Percentiles rank a stretch among this genome's conserved stretches.
These are phyloP conservation scores for Lacerta viridis DNA, from an alignment of 2,797 vertebrate genomes.

Conservation along the genomic window DNA sequence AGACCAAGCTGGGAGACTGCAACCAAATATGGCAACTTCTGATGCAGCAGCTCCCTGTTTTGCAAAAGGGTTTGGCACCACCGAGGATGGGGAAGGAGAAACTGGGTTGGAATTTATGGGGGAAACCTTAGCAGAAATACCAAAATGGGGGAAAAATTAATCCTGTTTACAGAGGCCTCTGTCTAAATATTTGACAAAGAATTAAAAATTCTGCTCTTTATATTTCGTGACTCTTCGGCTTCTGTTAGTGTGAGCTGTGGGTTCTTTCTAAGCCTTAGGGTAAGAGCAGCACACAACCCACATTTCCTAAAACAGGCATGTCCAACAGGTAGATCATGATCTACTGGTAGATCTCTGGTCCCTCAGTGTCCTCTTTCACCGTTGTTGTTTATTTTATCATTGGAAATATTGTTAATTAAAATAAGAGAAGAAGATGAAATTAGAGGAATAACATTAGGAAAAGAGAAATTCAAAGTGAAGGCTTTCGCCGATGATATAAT, in stretches of 20 bases:
- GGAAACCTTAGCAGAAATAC: slow-evolving; percentile 53
- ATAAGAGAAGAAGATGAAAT: too few species aligned
- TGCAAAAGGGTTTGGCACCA: slow-evolving; percentile 60
- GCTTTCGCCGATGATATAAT: too few species aligned
- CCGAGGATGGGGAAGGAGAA: slow-evolving; percentile 46
- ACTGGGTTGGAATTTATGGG: slow-evolving; percentile 68
- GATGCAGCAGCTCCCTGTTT: slow-evolving; percentile 42
- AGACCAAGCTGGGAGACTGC: slow-evolving; percentile 59
- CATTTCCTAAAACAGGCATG: too few species aligned
- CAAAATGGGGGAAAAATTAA: slow-evolving; percentile 39
- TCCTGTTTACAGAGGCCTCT: slow-evolving; percentile 60
- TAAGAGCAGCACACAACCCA: background rate
- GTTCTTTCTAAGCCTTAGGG: background rate
- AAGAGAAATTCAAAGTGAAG: too few species aligned
- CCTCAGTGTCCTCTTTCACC: too few species aligned
- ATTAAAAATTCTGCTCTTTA: slow-evolving; percentile 23
- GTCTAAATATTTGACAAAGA: slow-evolving; percentile 71
- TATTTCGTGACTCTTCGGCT: slow-evolving; percentile 15
- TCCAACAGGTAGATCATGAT: too few species aligned
- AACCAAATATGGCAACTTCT: slow-evolving; percentile 77
- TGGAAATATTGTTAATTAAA: too few species aligned
- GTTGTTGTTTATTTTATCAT: too few species aligned
- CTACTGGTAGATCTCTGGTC: too few species aligned
- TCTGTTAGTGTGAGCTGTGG: background rate
- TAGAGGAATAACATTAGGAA: too few species aligned